phyloP scores from a whole-genome alignment of 2,888 invertebrate species.

The Meteorus cinctellus region DNA sequence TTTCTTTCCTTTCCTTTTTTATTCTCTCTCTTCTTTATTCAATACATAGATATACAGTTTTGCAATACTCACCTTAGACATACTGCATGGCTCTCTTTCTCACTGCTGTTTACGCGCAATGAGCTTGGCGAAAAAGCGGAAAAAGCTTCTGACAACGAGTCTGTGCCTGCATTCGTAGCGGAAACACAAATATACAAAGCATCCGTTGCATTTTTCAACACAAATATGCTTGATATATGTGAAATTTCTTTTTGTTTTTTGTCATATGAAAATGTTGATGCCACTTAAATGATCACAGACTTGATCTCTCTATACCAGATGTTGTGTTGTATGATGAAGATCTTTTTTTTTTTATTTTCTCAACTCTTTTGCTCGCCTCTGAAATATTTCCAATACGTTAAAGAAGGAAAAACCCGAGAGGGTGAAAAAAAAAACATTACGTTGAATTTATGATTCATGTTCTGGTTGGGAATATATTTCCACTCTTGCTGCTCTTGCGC shows the following conservation, averaged over 20 bases:
- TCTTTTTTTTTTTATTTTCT: not conserved
- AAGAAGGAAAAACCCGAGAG: not conserved
- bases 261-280: not conserved
- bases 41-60: not conserved
- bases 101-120: conserved; percentile 34
- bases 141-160: conserved; percentile 35
- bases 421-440: not conserved
- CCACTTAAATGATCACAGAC: not conserved
- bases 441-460: not conserved
- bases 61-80: not conserved
- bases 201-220: conserved; percentile 32
- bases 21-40: not conserved
- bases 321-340: not conserved
- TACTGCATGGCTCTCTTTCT: conserved; percentile 14
- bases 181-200: not conserved
- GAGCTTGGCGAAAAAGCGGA: conserved; percentile 31
- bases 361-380: not conserved
- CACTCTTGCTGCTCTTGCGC: not conserved
- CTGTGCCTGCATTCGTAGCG: conserved; percentile 33
- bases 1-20: conserved; percentile 23
- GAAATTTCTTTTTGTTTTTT: conserved; percentile 13
- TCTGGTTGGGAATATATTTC: not conserved
- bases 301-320: not conserved
- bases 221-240: conserved; percentile 7
- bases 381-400: not conserved